A percentile compares a stretch with the other conserved stretches of the same genome.
These are phyloP conservation scores for Amitus sp. DNA, from an alignment of 2,888 invertebrate species.

Conservation along the genomic window DNA sequence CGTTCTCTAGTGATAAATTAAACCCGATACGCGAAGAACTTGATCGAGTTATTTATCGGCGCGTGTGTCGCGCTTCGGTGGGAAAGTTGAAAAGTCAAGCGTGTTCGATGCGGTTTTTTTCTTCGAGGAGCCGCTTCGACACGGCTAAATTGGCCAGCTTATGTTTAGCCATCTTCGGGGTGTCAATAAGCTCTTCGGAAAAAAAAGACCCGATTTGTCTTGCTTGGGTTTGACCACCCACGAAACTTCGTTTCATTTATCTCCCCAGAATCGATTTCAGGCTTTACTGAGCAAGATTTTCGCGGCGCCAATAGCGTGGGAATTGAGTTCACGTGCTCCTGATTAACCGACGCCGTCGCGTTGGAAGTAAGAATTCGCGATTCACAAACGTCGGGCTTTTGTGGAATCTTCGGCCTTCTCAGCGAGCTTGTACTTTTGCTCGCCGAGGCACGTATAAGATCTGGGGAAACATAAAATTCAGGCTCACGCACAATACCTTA, in stretches of 20 bases:
- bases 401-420: no score
- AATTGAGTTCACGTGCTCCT: conserved; percentile 45
- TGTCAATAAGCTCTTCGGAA: conserved; percentile 28
- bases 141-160: conserved; percentile 9
- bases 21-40: conserved; percentile 50
- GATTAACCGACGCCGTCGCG: conserved; percentile 37
- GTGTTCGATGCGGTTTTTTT: conserved; percentile 14
- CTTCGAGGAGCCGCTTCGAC: background rate
- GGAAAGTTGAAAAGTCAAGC: conserved; percentile 19
- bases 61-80: conserved; percentile 43
- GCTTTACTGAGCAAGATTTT: conserved; percentile 49
- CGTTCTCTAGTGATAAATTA: conserved; percentile 58
- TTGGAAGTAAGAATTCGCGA: conserved; percentile 33
- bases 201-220: conserved; percentile 29
- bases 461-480: conserved; percentile 23
- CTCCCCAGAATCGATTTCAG: conserved; percentile 49
- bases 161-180: conserved; percentile 12
- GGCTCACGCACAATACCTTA: conserved; percentile 31
- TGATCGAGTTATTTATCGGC: conserved; percentile 48
- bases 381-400: no score
- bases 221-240: conserved; percentile 47
- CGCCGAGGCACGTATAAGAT: conserved; percentile 27
- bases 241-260: conserved; percentile 45
- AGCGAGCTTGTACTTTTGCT: conserved; percentile 30
- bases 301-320: conserved; percentile 56